A percentile compares a stretch with the other conserved stretches of the same genome.
Evolutionary conservation across 2,797 vertebrate genomes (phyloP).

Genomic region (Coreius guichenoti): DNA sequence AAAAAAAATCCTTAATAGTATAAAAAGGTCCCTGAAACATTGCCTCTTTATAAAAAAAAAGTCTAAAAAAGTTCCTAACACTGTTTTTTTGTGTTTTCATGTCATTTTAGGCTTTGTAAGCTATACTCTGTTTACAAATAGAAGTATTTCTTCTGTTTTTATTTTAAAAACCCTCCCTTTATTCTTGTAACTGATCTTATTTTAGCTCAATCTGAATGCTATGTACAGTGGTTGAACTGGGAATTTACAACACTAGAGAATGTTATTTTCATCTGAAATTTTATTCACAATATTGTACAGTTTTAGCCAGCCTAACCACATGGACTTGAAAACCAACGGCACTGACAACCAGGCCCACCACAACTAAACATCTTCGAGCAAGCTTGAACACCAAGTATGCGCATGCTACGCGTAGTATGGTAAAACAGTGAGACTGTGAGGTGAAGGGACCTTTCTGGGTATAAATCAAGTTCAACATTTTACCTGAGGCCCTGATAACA

Average conservation of each 20-base stretch:
- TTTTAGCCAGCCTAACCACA: conserved; percentile 62
- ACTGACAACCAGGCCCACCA: conserved; percentile 41
- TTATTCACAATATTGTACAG: conserved; percentile 81
- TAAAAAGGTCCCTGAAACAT: no score
- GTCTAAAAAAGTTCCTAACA: neutral
- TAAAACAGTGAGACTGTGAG: conserved; percentile 19
- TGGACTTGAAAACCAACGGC: conserved; percentile 50
- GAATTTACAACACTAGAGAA: conserved; percentile 38
- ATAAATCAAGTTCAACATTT: conserved; percentile 57
- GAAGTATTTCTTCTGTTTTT: neutral
- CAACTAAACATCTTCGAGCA: conserved; percentile 40
- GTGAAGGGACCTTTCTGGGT: conserved; percentile 34
- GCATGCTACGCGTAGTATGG: conserved; percentile 31
- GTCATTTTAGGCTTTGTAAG: neutral
- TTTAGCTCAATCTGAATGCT: neutral
- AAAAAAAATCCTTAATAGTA: neutral
- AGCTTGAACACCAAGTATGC: conserved; percentile 40
- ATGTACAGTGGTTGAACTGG: neutral
- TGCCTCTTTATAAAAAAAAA: neutral
- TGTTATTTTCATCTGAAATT: conserved; percentile 67
- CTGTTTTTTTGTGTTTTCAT: neutral
- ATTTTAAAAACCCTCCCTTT: neutral
- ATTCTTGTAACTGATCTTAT: neutral
- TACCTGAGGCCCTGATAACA: conserved; percentile 59
- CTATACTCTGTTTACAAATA: neutral